Conservation (phyloP, 1,140 invertebrate genomes). For the Tribolium castaneum region DNA sequence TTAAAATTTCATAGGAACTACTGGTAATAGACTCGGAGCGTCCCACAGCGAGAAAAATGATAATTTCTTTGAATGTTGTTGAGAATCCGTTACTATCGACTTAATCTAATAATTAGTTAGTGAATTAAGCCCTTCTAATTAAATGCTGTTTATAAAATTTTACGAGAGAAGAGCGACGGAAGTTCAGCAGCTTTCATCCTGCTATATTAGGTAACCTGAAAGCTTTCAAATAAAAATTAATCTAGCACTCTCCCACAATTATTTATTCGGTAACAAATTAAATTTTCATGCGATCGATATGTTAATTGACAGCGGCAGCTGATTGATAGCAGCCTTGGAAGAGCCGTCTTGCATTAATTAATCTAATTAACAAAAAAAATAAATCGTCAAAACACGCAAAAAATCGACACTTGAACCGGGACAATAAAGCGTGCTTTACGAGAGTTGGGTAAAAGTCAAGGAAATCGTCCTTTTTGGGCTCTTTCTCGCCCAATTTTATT, state of each 20-base stretch:
- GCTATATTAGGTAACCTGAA: conserved; percentile 10
- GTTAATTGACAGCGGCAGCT: not conserved
- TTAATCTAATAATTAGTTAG: not conserved
- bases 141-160: not conserved
- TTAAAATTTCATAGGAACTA: not conserved
- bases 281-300: not conserved
- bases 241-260: not conserved
- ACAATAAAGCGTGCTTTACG: conserved; percentile 15
- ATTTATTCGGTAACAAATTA: not conserved
- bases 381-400: not conserved
- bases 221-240: conserved; percentile 13
- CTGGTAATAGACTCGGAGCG: not conserved
- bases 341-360: conserved; percentile 10
- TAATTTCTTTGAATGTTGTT: not conserved
- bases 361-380: not conserved
- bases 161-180: conserved; percentile 6
- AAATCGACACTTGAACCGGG: not conserved
- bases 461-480: not conserved
- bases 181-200: conserved; percentile 17
- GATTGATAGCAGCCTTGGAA: conserved; percentile 21
- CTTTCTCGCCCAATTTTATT: not conserved
- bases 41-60: not conserved
- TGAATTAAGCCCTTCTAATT: not conserved
- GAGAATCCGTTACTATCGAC: not conserved
- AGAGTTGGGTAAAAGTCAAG: conserved; percentile 4